A percentile compares a stretch with the other conserved stretches of the same genome.
Evolutionary conservation across 2,113 vertebrate species (phyloP).

Genomic region (Gallinago jamesoni): DNA sequence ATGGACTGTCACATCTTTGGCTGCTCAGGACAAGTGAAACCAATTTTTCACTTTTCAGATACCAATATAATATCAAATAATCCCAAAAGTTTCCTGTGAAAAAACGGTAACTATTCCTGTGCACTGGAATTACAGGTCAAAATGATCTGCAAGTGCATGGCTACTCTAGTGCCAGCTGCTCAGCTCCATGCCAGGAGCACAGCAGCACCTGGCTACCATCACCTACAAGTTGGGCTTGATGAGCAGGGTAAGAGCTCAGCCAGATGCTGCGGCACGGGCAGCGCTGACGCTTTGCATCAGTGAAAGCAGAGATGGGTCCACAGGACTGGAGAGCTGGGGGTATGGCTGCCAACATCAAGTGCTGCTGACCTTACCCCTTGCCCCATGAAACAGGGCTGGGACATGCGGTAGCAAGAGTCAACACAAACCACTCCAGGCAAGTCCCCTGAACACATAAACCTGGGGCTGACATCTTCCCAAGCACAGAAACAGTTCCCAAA

Average conservation of each 20-base stretch:
- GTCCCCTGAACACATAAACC: too few relatives aligned
- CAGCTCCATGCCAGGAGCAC: neutral
- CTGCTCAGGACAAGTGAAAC: neutral
- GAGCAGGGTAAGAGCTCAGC: neutral
- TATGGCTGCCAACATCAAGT: neutral
- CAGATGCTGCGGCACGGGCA: accelerated
- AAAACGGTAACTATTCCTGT: neutral
- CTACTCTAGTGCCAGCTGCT: neutral
- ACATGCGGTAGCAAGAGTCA: accelerated
- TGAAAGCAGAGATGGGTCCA: neutral
- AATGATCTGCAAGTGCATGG: neutral
- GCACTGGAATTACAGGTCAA: neutral
- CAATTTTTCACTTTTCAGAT: neutral
- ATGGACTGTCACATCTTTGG: neutral
- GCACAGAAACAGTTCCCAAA: neutral
- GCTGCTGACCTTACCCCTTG: neutral
- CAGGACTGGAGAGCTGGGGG: neutral
- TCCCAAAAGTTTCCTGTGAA: neutral
- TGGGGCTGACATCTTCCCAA: neutral
- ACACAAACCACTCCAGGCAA: neutral
- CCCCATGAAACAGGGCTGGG: neutral
- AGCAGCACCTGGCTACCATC: too few relatives aligned
- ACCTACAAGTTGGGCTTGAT: neutral
- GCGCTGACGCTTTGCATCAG: accelerated
- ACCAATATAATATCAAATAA: neutral